Base-by-base conservation (phyloP, 2,888 invertebrate genomes). In the Limnephilus auricula region DNA sequence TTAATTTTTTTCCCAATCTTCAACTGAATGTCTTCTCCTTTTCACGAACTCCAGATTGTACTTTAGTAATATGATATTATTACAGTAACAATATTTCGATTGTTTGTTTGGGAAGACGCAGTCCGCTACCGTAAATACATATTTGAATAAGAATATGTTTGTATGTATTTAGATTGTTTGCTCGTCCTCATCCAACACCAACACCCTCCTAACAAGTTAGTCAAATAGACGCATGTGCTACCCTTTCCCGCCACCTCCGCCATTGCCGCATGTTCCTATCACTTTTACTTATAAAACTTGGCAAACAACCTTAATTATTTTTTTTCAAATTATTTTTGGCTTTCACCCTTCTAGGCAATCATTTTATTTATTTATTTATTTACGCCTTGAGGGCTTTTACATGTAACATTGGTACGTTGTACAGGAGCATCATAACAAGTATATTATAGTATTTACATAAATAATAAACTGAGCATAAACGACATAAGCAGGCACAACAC, bases 101-200 rank as follows among this genome's bases (percentile, higher is more conserved):
- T 92, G 91, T 92, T 91, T 92, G 86, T 91, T 91, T 83, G 50
- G 91, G 91, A 80, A 80, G 83, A 31, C 84, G 45, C 86, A 90
- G 80, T 89, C 78, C 65, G 92, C 92, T 92, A 92, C 92, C 89
- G 92, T 92, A 90, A 84, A 78, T 86, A 89, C 89, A 92, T 90
- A 91, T 92, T 92, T 92, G 92, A 80, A 50, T 82, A 91, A 91
- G 91, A 90, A 90, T 92, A 89, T 92, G 89, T 92, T 90, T 92
- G 84, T 92, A 83, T 92, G 89, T 91, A 91, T 92, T 91, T 92
- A 90, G 87, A 85, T 83, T 92, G 91, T 92, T 92, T 92, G 90
- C 84, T 50, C 65, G 90, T 92, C 92, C 91, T 92, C 89, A 91
- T 82, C 40, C 89, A 31, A 18, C 65, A 30, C 30, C 87, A 31